These are phyloP conservation scores for Agrypnia vestita DNA, from an alignment of 1,140 invertebrate genomes.

Conservation along the genomic window DNA sequence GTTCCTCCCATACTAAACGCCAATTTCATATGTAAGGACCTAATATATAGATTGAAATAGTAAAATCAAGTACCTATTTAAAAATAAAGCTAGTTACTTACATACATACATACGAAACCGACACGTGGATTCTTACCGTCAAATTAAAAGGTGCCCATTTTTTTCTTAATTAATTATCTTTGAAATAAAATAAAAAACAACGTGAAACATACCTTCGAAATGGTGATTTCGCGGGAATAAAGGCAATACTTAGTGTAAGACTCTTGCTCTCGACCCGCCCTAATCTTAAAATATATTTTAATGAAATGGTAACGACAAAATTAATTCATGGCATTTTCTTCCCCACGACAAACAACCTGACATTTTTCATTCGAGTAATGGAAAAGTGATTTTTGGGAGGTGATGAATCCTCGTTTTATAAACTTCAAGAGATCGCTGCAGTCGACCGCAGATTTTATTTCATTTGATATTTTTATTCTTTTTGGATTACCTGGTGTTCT, in stretches of 20 bases:
- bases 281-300: constrained; percentile 19
- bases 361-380: constrained; percentile 9
- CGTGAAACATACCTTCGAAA: constrained; percentile 3
- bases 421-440: too few species aligned
- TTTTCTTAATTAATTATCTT: too few species aligned
- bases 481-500: too few species aligned
- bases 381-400: not conserved
- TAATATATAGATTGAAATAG: not conserved
- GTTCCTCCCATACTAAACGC: too few species aligned
- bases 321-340: constrained; percentile 12
- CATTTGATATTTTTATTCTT: too few species aligned
- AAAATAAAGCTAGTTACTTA: not conserved
- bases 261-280: not conserved
- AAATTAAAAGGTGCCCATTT: too few species aligned
- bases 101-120: too few species aligned
- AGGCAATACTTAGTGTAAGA: constrained; percentile 20
- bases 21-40: too few species aligned
- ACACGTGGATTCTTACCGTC: too few species aligned
- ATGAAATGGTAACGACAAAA: constrained; percentile 29
- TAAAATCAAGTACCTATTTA: not conserved
- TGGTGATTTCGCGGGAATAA: constrained; percentile 1
- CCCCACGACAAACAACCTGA: constrained; percentile 10
- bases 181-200: too few species aligned
- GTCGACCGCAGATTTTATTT: too few species aligned
- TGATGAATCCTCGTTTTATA: too few species aligned